Evolutionary conservation across 2,888 invertebrate genomes (phyloP).

Genomic region (Diplolepis rosae): DNA sequence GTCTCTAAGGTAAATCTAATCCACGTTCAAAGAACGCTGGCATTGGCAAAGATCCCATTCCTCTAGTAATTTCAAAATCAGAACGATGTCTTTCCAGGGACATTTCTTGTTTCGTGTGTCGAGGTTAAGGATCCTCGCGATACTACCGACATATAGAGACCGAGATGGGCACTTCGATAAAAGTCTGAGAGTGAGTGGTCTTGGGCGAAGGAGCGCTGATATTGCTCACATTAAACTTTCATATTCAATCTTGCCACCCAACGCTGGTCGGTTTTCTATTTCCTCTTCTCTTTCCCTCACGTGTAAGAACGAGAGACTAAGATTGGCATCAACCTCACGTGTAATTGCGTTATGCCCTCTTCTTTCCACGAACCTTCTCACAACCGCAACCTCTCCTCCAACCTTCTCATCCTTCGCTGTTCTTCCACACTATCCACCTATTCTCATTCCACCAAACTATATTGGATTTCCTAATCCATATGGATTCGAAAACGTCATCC

Average conservation of each 20-base stretch:
- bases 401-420: slow-evolving; percentile 32
- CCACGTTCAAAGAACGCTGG: not conserved
- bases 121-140: slow-evolving; percentile 14
- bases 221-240: slow-evolving; percentile 81
- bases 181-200: slow-evolving; percentile 63
- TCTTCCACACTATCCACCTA: slow-evolving; percentile 37
- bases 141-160: slow-evolving; percentile 26
- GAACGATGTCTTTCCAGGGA: not conserved
- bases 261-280: slow-evolving; percentile 55
- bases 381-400: slow-evolving; percentile 40
- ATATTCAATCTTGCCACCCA: slow-evolving; percentile 83
- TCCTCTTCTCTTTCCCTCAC: not conserved
- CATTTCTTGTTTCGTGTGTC: slow-evolving; percentile 1
- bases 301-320: slow-evolving; percentile 44
- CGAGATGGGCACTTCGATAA: slow-evolving; percentile 59
- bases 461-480: slow-evolving; percentile 56
- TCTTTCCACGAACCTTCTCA: slow-evolving; percentile 40
- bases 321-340: slow-evolving; percentile 65
- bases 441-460: slow-evolving; percentile 48
- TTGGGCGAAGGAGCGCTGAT: slow-evolving; percentile 63
- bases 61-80: not conserved
- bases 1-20: not conserved
- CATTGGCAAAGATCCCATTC: slow-evolving; percentile 8
- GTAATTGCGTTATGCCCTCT: slow-evolving; percentile 65
- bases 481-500: slow-evolving; percentile 58